phyloP scores from a whole-genome alignment of 2,888 invertebrate species.

The Chirona hameri region DNA sequence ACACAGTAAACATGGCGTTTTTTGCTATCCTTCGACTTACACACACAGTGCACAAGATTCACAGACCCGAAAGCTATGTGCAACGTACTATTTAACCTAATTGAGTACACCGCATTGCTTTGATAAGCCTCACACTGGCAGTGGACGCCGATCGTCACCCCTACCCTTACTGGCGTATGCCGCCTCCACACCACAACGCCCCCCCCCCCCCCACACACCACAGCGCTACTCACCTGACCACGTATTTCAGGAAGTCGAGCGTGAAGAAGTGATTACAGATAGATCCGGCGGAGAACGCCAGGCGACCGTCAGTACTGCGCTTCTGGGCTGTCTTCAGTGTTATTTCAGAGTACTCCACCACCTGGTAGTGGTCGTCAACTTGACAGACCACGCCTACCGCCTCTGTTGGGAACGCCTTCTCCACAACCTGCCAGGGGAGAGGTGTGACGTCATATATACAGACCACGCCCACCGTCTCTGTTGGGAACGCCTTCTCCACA shows the following conservation, averaged over 20 bases:
- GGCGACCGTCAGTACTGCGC: slow-evolving; percentile 67
- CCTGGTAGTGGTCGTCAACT: slow-evolving; percentile 81
- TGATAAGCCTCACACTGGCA: too few species aligned
- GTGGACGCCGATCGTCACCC: too few species aligned
- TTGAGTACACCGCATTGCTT: too few species aligned
- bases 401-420: slow-evolving; percentile 85
- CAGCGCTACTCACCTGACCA: slow-evolving; percentile 59
- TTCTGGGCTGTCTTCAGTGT: slow-evolving; percentile 79
- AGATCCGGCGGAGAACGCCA: slow-evolving; percentile 91
- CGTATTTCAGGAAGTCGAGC: slow-evolving; percentile 71
- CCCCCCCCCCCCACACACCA: too few species aligned
- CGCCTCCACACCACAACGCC: too few species aligned
- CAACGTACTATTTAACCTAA: too few species aligned
- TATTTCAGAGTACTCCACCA: slow-evolving; percentile 96
- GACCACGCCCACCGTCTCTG: slow-evolving; percentile 93
- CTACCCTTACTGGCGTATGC: too few species aligned
- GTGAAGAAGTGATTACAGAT: slow-evolving; percentile 99
- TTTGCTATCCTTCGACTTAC: too few species aligned
- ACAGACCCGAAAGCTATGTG: too few species aligned
- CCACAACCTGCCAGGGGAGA: slow-evolving; percentile 58
- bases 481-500: slow-evolving; percentile 84
- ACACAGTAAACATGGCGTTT: too few species aligned
- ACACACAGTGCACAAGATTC: too few species aligned
- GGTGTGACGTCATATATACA: slow-evolving; percentile 74
- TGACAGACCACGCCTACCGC: slow-evolving; percentile 94